A percentile compares a stretch with the other conserved stretches of the same genome.
Evolutionary conservation across 2,888 invertebrate species (phyloP).

Genomic region (Melipona beecheii): DNA sequence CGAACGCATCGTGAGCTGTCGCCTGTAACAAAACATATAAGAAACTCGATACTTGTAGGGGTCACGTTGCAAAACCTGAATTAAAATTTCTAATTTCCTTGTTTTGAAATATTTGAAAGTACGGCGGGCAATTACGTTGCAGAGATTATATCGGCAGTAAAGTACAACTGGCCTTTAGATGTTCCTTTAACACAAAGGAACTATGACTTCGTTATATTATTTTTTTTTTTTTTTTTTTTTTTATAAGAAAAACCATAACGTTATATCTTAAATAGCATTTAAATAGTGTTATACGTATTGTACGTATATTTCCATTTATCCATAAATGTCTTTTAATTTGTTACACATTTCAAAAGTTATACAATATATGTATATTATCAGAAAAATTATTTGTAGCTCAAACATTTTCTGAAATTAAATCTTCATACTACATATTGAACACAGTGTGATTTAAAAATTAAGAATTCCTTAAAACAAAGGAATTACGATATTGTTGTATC

Average conservation of each 20-base stretch:
- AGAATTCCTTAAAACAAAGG: too few relatives aligned
- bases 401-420: neutral
- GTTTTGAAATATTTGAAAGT: constrained; percentile 2
- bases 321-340: too few relatives aligned
- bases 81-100: neutral
- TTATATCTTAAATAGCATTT: too few relatives aligned
- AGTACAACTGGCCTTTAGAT: constrained; percentile 4
- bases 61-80: neutral
- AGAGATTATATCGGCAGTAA: neutral
- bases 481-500: too few relatives aligned
- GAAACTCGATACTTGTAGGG: neutral
- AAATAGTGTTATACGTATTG: too few relatives aligned
- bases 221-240: neutral
- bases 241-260: too few relatives aligned
- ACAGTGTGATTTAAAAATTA: too few relatives aligned
- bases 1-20: constrained; percentile 63
- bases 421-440: neutral
- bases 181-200: constrained; percentile 1
- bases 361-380: too few relatives aligned
- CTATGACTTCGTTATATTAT: neutral
- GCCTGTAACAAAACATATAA: constrained; percentile 59
- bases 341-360: too few relatives aligned
- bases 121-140: neutral
- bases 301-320: too few relatives aligned
- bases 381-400: too few relatives aligned